Base-by-base conservation (phyloP, 1,140 invertebrate species). In the Aphaenogaster rudis region DNA sequence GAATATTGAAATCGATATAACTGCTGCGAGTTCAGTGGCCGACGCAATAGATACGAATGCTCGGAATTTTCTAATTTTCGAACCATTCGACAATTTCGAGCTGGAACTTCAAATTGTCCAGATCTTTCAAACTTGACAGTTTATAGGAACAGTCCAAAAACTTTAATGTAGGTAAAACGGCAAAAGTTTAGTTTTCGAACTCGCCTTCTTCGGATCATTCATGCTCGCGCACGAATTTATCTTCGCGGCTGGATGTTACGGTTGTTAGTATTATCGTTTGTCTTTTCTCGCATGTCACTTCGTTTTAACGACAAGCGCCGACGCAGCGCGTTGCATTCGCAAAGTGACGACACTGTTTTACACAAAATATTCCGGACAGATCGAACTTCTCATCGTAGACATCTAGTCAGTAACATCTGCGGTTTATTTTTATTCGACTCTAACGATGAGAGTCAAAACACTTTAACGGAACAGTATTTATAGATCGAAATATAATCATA, bases 371-470 rank as follows among this genome's bases (percentile, higher is more conserved):
- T 42, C n/a, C 5, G 1, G 11, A 13, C 50, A 54, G 71, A 74
- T 74, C n/a, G 33, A 59, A 13, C n/a, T 57, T 76, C n/a, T 42
- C 36, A 21, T 76, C 13, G 36, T 76, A 76, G 36, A 76, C 28
- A 76, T 42, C 8, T 61, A 78, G 4, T 61, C 15, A 1, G 8
- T 54, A 74, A 76, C 52, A 59, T 77, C 74, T 77, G 52, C n/a
- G 2, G 39, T 63, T 63, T 78, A 21, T 78, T 78, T 78, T 61
- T 77, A 42, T 57, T 63, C 3, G 39, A 45, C 6, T 61, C 54
- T 63, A 78, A 78, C 15, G 71, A 74, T 57, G 57, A 78, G 39
- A 61, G 21, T 61, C 57, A 78, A 76, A 77, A 63, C 39, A 78
- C 39, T 61, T 77, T n/a, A 45, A 78, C n/a, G 0, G 39, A 67